A percentile compares a stretch with the other conserved stretches of the same genome.
phyloP scores from a whole-genome alignment of 2,888 invertebrate species.

The Myathropa florea region DNA sequence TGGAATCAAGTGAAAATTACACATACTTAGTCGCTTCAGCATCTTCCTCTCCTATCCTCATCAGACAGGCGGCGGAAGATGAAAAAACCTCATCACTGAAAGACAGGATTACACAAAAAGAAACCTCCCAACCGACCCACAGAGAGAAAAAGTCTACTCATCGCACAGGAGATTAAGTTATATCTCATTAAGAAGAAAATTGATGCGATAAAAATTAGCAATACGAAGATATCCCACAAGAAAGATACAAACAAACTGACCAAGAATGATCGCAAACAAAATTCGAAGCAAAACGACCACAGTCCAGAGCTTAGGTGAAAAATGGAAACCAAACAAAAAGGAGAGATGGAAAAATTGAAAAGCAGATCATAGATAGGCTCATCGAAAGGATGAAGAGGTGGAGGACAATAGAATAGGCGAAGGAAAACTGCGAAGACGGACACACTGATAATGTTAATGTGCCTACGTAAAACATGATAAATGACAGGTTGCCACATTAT shows the following conservation, averaged over 20 bases:
- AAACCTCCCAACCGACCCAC: background rate
- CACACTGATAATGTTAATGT: slow-evolving; percentile 70
- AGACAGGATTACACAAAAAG: background rate
- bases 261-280: slow-evolving; percentile 7
- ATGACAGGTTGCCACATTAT: slow-evolving; percentile 71
- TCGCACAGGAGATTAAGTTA: slow-evolving; percentile 34
- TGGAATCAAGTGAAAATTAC: slow-evolving; percentile 44
- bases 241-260: slow-evolving; percentile 9
- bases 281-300: background rate
- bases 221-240: background rate
- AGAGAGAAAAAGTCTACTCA: background rate
- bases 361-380: background rate
- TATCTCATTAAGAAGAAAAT: slow-evolving; percentile 67
- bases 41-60: slow-evolving; percentile 1
- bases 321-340: slow-evolving; percentile 22
- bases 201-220: slow-evolving; percentile 67
- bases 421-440: slow-evolving; percentile 51
- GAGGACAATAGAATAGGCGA: slow-evolving; percentile 37
- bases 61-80: background rate
- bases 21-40: slow-evolving; percentile 10
- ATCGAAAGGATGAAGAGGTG: background rate
- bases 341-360: too few relatives aligned
- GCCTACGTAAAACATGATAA: slow-evolving; percentile 73
- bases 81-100: slow-evolving; percentile 6
- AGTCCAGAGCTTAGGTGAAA: slow-evolving; percentile 29